Conservation (phyloP, 2,797 vertebrate species). For the Acrocephalus scirpaceus region DNA sequence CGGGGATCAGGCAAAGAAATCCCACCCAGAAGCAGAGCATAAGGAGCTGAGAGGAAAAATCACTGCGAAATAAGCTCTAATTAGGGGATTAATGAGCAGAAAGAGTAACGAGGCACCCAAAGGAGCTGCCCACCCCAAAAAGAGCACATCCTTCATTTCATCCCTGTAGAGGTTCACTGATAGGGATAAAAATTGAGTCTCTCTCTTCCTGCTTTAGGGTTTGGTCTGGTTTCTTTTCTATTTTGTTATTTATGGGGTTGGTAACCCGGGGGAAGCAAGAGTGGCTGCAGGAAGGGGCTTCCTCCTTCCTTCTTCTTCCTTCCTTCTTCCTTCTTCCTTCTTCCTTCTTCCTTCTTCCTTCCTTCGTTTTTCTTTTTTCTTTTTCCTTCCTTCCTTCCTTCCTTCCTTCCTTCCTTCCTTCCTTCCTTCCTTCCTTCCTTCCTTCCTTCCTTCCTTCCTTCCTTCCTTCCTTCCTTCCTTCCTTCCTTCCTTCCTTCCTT, state of each 20-base stretch:
- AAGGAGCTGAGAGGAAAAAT: not conserved
- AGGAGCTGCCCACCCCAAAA: not conserved
- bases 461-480: too few species aligned
- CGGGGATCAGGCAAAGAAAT: not conserved
- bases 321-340: too few species aligned
- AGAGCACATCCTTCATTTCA: not conserved
- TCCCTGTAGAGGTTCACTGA: not conserved
- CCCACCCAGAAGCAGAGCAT: not conserved
- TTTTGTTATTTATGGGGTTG: not conserved
- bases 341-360: too few species aligned
- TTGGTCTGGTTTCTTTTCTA: not conserved
- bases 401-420: too few species aligned
- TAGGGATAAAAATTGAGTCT: not conserved
- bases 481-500: too few species aligned
- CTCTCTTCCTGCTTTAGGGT: not conserved
- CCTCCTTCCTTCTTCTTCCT: too few species aligned
- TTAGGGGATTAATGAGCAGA: not conserved
- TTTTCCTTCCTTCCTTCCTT: too few species aligned
- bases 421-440: too few species aligned
- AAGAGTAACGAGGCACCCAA: not conserved
- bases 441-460: too few species aligned
- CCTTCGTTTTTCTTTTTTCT: too few species aligned
- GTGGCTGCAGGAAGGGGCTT: too few species aligned
- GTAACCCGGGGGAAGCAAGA: not conserved
- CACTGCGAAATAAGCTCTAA: not conserved